Evolutionary conservation across 2,113 vertebrate genomes (phyloP).

Genomic region (Alouatta palliata): DNA sequence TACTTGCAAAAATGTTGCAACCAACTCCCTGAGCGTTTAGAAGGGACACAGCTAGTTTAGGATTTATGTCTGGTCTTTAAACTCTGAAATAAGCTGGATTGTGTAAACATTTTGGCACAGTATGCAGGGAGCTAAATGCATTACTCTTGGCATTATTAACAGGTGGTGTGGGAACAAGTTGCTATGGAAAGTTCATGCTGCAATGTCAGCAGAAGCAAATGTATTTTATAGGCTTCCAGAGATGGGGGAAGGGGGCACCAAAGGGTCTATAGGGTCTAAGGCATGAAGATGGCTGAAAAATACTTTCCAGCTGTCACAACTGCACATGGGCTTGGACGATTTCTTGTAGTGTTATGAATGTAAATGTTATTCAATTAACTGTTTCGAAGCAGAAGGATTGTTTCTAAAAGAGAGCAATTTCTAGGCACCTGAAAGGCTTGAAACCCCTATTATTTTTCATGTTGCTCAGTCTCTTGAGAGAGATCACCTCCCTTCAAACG

Average conservation of each 20-base stretch:
- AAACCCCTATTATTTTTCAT: constrained; percentile 38
- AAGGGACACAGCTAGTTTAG: constrained; percentile 56
- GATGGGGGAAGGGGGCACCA: neutral
- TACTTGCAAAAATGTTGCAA: constrained; percentile 61
- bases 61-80: constrained; percentile 75
- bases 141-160: constrained; percentile 75
- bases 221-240: constrained; percentile 70
- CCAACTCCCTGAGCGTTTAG: constrained; percentile 40
- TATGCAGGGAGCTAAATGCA: constrained; percentile 71
- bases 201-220: constrained; percentile 77
- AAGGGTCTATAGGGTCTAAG: constrained; percentile 43
- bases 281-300: constrained; percentile 70
- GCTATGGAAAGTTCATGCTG: constrained; percentile 67
- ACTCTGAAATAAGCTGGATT: constrained; percentile 67
- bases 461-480: constrained; percentile 23
- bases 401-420: constrained; percentile 51
- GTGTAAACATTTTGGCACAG: constrained; percentile 79
- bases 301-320: constrained; percentile 78
- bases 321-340: neutral
- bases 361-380: constrained; percentile 71
- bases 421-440: constrained; percentile 25
- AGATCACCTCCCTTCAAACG: neutral
- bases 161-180: constrained; percentile 77
- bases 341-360: constrained; percentile 70
- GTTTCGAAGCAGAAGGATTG: constrained; percentile 42